Conservation (phyloP, 1,140 invertebrate genomes). For the Eufriesea mexicana region DNA sequence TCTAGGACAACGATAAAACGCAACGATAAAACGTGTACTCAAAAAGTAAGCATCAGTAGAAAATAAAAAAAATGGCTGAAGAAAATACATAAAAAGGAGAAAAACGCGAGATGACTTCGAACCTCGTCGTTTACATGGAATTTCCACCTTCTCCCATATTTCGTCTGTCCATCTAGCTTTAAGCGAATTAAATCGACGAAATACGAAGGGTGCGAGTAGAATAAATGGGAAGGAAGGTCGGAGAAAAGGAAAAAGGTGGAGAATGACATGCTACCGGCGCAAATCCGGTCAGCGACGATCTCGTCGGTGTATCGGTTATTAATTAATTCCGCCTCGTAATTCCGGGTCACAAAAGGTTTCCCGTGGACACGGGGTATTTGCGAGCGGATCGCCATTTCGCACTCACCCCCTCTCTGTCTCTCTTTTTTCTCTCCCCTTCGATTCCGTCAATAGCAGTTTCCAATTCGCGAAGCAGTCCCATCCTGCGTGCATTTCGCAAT, state of each 20-base stretch:
- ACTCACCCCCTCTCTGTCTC: too few species aligned
- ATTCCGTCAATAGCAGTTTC: conserved; percentile 28
- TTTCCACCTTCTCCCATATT: neutral
- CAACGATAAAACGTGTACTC: neutral
- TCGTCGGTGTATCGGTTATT: conserved; percentile 35
- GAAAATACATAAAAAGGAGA: neutral
- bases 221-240: neutral
- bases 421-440: neutral
- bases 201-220: neutral
- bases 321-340: conserved; percentile 44
- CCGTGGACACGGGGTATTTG: neutral
- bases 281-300: conserved; percentile 7
- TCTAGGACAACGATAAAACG: too few species aligned
- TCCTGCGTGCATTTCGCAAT: neutral
- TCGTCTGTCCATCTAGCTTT: neutral
- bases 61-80: neutral
- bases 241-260: neutral
- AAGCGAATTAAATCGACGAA: neutral
- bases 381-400: conserved; percentile 6
- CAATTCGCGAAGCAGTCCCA: conserved; percentile 20
- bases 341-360: conserved; percentile 18
- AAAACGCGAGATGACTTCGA: too few species aligned
- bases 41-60: too few species aligned
- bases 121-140: neutral
- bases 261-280: neutral